Evolutionary conservation across 2,113 vertebrate genomes (phyloP).

Genomic region (Alligator mississippiensis): DNA sequence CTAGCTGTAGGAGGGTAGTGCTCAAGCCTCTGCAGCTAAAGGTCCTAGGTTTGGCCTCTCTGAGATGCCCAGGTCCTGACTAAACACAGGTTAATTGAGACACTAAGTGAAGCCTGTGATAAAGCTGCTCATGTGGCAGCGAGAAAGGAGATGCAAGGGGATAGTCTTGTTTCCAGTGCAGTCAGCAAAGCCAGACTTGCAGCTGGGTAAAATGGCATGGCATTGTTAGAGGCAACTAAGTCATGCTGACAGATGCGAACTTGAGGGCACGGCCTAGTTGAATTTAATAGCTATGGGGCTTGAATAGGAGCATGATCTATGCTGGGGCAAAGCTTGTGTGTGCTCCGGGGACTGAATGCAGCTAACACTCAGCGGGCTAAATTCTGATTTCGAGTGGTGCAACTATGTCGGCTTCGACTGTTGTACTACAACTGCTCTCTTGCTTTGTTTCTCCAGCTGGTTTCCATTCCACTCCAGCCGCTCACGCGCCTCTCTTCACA

Average conservation of each 20-base stretch:
- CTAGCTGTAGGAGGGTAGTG: neutral
- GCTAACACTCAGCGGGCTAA: accelerated
- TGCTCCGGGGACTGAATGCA: neutral
- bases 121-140: neutral
- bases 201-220: neutral
- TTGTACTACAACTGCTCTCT: neutral
- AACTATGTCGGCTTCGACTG: neutral
- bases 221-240: neutral
- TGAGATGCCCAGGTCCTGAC: slow-evolving; percentile 12
- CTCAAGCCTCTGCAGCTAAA: neutral
- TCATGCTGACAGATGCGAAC: accelerated
- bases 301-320: neutral
- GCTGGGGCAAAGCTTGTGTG: neutral
- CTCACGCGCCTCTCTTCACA: slow-evolving; percentile 39
- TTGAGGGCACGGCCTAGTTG: neutral
- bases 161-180: neutral
- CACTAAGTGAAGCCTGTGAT: neutral
- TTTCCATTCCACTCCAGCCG: neutral
- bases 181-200: neutral
- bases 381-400: neutral
- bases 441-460: neutral
- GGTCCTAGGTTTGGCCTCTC: neutral
- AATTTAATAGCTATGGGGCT: neutral
- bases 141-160: neutral
- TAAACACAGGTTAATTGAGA: neutral